These are phyloP conservation scores for Hylaeus anthracinus DNA, from an alignment of 1,140 invertebrate species.

Conservation along the genomic window DNA sequence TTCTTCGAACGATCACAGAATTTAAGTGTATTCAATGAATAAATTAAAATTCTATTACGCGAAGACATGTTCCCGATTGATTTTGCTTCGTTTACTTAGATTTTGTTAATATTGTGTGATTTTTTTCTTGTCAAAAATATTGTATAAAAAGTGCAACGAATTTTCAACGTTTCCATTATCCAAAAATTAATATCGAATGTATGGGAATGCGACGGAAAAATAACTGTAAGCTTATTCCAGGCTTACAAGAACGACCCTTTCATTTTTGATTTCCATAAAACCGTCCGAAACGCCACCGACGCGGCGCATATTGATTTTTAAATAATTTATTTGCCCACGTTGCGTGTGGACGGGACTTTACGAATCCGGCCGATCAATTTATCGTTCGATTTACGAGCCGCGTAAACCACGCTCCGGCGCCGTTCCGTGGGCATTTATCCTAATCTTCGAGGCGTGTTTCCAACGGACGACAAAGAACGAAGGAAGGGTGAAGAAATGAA, in stretches of 20 bases:
- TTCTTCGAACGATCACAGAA: too few relatives aligned
- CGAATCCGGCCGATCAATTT: constrained; percentile 67
- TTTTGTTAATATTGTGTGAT: too few relatives aligned
- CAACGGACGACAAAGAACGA: constrained; percentile 56
- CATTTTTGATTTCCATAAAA: constrained; percentile 6
- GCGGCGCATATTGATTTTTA: constrained; percentile 16
- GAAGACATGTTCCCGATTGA: too few relatives aligned
- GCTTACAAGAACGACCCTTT: neutral
- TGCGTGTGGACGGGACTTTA: constrained; percentile 51
- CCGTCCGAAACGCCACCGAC: neutral
- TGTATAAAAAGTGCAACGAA: too few relatives aligned
- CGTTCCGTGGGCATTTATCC: constrained; percentile 63
- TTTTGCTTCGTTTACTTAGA: too few relatives aligned
- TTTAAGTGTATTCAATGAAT: too few relatives aligned
- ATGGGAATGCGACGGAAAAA: neutral
- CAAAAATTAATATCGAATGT: neutral
- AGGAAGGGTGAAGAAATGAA: constrained; percentile 18
- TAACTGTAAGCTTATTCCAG: constrained; percentile 10
- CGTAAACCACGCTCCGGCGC: constrained; percentile 59
- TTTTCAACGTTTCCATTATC: neutral
- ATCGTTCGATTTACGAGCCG: constrained; percentile 70
- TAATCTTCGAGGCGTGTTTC: constrained; percentile 72
- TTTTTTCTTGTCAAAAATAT: too few relatives aligned
- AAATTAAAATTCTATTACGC: too few relatives aligned
- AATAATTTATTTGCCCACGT: constrained; percentile 31